Evolutionary conservation across 2,888 invertebrate species (phyloP), one percentile per base, ranked within the genome.

Genomic region (Platyscelio sp.): DNA sequence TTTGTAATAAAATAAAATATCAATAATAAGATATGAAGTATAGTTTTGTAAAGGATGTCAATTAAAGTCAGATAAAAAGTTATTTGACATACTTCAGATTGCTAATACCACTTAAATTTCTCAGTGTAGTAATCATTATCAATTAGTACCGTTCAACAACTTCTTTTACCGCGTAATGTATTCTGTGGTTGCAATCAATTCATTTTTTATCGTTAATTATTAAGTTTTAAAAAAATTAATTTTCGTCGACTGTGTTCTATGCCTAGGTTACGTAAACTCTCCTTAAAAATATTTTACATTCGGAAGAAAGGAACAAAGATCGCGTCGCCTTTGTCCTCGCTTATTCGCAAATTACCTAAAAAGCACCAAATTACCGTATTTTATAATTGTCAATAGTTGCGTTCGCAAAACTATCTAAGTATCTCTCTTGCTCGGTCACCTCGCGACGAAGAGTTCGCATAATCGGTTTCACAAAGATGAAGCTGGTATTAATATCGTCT

Each of bases 311-410:
- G n/a, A 68, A 54, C 24, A 24, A 61, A 26, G n/a, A 15, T 11
- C 20, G 24, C 2, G 3, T 38, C 15, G 43, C 18, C 24, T 72
- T 58, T 6, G 29, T 79, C 67, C 7, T 67, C n/a, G 11, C 9
- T 74, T 46, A 51, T 82, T 76, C 40, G 58, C 33, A 46, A 67
- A 72, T 89, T 88, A 86, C 85, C 88, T 90, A 90, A 86, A 88
- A 85, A 90, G 90, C 90, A 90, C 89, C 89, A 88, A 88, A 88
- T 87, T 87, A 72, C 82, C 85, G 72, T 81, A 75, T 54, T 67
- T 61, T 40, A 43, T 33, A 49, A 67, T 51, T 67, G 68, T 61
- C 40, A 54, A 63, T 56, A 46, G 46, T 76, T 56, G 46, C 11
- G 29, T 76, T 76, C 20, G 43, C 26, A 27, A 56, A 60, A 65